A percentile compares a stretch with the other conserved stretches of the same genome.
These are phyloP conservation scores for Sapajus apella DNA, from an alignment of 2,113 vertebrate species.

Conservation along the genomic window DNA sequence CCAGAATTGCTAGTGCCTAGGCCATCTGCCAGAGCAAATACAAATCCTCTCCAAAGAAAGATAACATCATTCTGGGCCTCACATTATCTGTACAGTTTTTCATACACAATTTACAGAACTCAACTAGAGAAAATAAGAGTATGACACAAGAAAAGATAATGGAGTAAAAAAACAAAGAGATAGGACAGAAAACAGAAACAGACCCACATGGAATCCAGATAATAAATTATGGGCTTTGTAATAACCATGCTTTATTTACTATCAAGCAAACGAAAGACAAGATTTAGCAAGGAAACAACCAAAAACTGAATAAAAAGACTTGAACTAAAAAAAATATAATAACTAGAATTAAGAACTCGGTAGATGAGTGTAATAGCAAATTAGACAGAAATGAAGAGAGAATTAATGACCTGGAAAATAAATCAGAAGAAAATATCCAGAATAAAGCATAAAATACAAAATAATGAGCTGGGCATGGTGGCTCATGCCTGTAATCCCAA, in stretches of 20 bases:
- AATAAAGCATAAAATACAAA: background rate
- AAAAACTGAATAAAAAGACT: conserved; percentile 8
- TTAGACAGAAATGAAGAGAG: background rate
- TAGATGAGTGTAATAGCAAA: background rate
- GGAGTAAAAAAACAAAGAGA: background rate
- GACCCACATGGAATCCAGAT: background rate
- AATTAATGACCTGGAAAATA: conserved; percentile 35
- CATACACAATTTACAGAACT: background rate
- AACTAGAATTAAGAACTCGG: background rate
- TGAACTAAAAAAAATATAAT: conserved; percentile 26
- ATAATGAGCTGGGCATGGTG: too few species aligned
- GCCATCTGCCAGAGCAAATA: conserved; percentile 25
- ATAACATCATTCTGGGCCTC: background rate
- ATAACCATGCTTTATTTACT: background rate
- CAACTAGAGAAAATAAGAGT: background rate
- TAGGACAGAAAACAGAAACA: conserved; percentile 15
- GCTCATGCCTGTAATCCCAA: too few species aligned
- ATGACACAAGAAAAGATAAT: background rate
- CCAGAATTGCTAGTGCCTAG: background rate
- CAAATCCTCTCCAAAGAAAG: conserved; percentile 28
- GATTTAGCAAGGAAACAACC: background rate
- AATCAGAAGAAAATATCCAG: background rate
- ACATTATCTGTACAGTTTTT: background rate
- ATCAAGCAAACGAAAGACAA: conserved; percentile 36
- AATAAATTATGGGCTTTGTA: background rate